Conservation (phyloP, 2,888 invertebrate species). For the Megalurothrips usitatus region DNA sequence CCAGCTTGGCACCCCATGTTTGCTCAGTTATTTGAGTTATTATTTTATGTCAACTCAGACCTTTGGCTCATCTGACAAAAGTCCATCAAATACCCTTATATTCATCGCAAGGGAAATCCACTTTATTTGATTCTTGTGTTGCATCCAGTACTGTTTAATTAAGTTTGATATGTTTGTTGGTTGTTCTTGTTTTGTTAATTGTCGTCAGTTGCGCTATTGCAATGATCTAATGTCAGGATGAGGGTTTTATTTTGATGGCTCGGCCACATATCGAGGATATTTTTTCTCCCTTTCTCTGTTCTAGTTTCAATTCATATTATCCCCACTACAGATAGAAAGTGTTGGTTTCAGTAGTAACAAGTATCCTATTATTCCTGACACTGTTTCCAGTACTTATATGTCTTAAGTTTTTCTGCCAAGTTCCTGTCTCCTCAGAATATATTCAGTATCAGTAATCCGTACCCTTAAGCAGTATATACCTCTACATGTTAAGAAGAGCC, state of each 20-base stretch:
- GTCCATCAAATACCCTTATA: too few relatives aligned
- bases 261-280: background rate
- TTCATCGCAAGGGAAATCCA: background rate
- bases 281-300: background rate
- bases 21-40: too few relatives aligned
- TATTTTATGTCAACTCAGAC: too few relatives aligned
- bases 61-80: too few relatives aligned
- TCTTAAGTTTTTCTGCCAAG: background rate
- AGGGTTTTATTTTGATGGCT: background rate
- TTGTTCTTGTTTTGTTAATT: conserved; percentile 14
- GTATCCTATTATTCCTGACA: background rate
- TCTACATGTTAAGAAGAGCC: too few relatives aligned
- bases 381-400: background rate
- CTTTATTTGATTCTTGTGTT: background rate
- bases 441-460: conserved; percentile 1
- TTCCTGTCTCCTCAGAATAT: background rate
- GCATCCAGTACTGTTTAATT: background rate
- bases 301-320: too few relatives aligned
- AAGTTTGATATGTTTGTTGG: background rate
- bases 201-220: background rate
- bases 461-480: background rate
- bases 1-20: too few relatives aligned
- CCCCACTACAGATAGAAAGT: background rate
- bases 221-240: background rate
- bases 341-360: background rate